Evolutionary conservation across 2,888 invertebrate species (phyloP), one percentile per base, ranked within the genome.

Genomic region (Cheilosia urbana): DNA sequence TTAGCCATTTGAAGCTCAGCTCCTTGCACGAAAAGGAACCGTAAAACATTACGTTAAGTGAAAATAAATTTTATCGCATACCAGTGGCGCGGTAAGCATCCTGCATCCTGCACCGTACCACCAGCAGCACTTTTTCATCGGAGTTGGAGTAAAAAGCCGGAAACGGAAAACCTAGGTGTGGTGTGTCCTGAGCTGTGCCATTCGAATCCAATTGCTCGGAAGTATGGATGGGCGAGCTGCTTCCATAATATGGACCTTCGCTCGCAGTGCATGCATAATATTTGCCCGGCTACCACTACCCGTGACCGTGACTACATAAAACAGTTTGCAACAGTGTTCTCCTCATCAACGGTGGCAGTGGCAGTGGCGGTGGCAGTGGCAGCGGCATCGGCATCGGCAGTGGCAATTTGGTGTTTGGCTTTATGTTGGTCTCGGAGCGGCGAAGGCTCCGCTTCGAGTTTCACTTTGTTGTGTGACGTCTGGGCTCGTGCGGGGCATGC

Each of bases 11-110:
- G 11, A 9, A 45, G 49, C 21, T 45, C 40, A 9, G 62, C 60
- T 72, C 37, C 49, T 68, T 72, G 81, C 84, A 85, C 66, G 81
- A 49, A 65, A 79, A 58, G 79, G 34, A 85, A 77, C 66, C 81
- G 80, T 85, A 77, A 85, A 85, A 76, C 76, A 85, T 85, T 80
- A 81, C 71, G 81, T 85, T 85, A 85, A 85, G 85, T 85, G 85
- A 85, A 80, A 85, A 85, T 85, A 85, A 85, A 85, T 85, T 85
- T 85, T 85, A 81, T 81, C 71, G 81, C 72, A 47, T 60, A 72
- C 40, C 65, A 65, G 53, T 77, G 65, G 77, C 40, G 55, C 66
- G 65, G 80, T 81, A 72, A 85, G 72, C 72, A 76, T 85, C 76
- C 81, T 85, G 81, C 76, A 85, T 85, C 81, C 76, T 77, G 51